Conservation (phyloP, 2,888 invertebrate species). For the Pemphredon lugubris region DNA sequence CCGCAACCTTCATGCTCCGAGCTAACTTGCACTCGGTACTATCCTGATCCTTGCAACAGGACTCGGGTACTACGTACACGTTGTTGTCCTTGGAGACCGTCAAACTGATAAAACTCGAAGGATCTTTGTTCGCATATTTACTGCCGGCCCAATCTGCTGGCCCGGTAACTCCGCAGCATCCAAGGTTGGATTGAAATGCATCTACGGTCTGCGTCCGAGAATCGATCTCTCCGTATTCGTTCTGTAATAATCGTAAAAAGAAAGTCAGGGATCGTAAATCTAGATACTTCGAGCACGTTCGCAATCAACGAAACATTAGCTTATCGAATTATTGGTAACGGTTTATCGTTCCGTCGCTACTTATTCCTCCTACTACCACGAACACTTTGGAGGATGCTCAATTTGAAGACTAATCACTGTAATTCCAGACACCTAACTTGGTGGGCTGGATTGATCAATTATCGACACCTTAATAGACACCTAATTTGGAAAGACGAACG, state of each 20-base stretch:
- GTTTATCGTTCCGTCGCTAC: no score
- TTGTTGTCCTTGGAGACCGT: constrained; percentile 81
- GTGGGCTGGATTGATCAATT: no score
- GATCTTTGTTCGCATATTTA: constrained; percentile 82
- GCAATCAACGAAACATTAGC: no score
- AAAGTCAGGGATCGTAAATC: neutral
- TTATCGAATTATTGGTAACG: no score
- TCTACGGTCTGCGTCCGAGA: constrained; percentile 73
- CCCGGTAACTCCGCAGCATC: constrained; percentile 90
- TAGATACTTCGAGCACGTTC: neutral
- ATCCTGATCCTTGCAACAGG: constrained; percentile 84
- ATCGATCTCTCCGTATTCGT: constrained; percentile 74
- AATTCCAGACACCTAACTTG: no score
- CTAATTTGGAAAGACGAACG: constrained; percentile 36
- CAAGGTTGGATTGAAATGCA: constrained; percentile 82
- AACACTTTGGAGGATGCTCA: no score
- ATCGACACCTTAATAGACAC: neutral
- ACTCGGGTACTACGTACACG: constrained; percentile 84
- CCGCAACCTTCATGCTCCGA: constrained; percentile 81
- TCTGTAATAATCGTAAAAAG: constrained; percentile 59
- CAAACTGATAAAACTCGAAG: constrained; percentile 82
- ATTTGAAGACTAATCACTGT: no score
- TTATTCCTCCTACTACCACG: no score
- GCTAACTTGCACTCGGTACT: constrained; percentile 82
- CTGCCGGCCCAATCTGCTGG: constrained; percentile 88